Evolutionary conservation across 35 echinoderm and acorn worm species (phyloP).

Genomic region (Lytechinus variegatus): DNA sequence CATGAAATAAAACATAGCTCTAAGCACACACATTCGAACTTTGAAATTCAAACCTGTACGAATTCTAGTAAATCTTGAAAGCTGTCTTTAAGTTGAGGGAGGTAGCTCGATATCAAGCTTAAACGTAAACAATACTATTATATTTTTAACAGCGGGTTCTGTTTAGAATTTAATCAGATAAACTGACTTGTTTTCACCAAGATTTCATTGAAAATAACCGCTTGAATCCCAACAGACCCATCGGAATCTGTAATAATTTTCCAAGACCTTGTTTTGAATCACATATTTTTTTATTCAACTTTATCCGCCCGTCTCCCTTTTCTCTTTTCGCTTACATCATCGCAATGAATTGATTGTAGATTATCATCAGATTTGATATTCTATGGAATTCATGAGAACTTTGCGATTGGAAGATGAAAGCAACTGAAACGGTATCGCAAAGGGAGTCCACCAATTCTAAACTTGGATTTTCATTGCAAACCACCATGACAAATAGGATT

Average conservation of each 20-base stretch:
- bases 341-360: background rate
- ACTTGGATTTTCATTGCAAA: background rate
- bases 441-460: background rate
- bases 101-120: background rate
- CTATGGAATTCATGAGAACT: background rate
- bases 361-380: background rate
- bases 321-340: background rate
- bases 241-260: conserved; percentile 6
- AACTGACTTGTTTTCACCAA: conserved; percentile 12
- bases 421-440: background rate
- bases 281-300: background rate
- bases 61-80: no score
- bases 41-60: no score
- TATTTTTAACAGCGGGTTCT: conserved; percentile 6
- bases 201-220: conserved; percentile 13
- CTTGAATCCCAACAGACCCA: background rate
- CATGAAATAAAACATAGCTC: no score
- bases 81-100: background rate
- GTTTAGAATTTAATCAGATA: conserved; percentile 14
- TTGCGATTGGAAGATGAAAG: background rate
- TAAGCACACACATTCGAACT: no score
- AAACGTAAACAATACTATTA: background rate
- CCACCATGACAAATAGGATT: conserved; percentile 1
- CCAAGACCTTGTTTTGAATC: background rate
- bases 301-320: background rate